Conservation (phyloP, 2,888 invertebrate genomes). For the Tetragnatha montana region DNA sequence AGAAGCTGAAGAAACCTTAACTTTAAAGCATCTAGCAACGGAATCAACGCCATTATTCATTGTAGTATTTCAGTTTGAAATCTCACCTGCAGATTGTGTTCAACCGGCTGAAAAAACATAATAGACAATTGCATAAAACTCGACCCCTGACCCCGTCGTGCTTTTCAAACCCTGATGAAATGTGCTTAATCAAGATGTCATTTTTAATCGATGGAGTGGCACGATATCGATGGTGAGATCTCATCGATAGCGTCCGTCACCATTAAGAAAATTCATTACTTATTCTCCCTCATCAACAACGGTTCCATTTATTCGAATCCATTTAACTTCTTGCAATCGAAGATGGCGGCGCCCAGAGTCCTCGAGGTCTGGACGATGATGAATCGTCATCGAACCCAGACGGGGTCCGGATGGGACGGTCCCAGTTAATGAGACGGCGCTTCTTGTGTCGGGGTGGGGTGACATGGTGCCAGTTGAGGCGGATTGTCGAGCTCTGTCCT, state of each 20-base stretch:
- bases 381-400: conserved; percentile 1
- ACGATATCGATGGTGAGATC: conserved; percentile 40
- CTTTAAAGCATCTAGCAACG: too few relatives aligned
- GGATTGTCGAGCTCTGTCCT: not conserved
- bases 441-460: conserved; percentile 9
- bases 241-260: conserved; percentile 58
- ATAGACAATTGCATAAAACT: conserved; percentile 1
- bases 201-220: conserved; percentile 46
- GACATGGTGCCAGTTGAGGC: conserved; percentile 7
- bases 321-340: conserved; percentile 26
- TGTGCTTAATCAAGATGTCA: conserved; percentile 58
- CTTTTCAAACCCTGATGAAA: conserved; percentile 22
- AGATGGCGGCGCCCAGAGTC: conserved; percentile 18
- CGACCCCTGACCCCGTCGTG: not conserved
- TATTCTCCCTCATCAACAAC: conserved; percentile 33
- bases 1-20: too few relatives aligned
- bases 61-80: not conserved
- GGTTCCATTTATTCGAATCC: conserved; percentile 34
- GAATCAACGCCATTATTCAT: too few relatives aligned
- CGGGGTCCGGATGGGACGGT: not conserved
- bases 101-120: not conserved
- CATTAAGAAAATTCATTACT: conserved; percentile 61
- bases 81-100: not conserved
- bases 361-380: conserved; percentile 4
- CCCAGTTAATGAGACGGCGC: conserved; percentile 23